A percentile compares a stretch with the other conserved stretches of the same genome.
Conservation (phyloP, 2,797 vertebrate genomes). For the Bucorvus abyssinicus region DNA sequence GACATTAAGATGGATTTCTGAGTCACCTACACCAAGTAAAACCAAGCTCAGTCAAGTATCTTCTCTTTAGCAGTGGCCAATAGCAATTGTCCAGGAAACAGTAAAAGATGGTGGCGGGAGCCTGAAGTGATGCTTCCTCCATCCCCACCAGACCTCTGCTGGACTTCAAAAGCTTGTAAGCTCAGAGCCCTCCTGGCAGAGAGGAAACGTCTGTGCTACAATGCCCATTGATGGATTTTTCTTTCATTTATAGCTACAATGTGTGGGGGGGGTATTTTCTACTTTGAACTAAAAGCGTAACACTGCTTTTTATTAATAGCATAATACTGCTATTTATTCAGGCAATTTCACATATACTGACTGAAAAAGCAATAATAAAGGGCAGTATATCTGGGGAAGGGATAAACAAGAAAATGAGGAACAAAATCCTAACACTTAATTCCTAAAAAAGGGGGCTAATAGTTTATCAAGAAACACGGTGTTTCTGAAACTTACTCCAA, state of each 20-base stretch:
- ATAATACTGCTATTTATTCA: not conserved
- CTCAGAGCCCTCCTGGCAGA: not conserved
- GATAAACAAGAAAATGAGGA: not conserved
- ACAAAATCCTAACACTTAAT: not conserved
- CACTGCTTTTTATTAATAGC: too few species aligned
- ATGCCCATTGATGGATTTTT: not conserved
- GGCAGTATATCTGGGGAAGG: not conserved
- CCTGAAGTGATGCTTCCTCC: not conserved
- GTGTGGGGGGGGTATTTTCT: not conserved
- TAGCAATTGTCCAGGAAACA: not conserved
- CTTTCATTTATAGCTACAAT: not conserved
- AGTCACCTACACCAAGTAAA: not conserved
- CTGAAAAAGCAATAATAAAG: not conserved
- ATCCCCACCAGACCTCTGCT: not conserved
- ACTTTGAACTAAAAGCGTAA: not conserved
- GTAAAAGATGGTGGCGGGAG: not conserved
- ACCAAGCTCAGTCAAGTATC: not conserved
- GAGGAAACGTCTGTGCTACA: not conserved
- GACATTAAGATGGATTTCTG: not conserved
- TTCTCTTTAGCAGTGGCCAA: not conserved
- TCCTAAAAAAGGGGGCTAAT: not conserved
- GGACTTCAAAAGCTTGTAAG: not conserved
- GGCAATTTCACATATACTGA: not conserved
- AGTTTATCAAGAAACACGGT: not conserved
- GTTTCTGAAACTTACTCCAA: not conserved